Evolutionary conservation across 2,888 invertebrate genomes (phyloP).

Genomic region (Gryllus longicercus): DNA sequence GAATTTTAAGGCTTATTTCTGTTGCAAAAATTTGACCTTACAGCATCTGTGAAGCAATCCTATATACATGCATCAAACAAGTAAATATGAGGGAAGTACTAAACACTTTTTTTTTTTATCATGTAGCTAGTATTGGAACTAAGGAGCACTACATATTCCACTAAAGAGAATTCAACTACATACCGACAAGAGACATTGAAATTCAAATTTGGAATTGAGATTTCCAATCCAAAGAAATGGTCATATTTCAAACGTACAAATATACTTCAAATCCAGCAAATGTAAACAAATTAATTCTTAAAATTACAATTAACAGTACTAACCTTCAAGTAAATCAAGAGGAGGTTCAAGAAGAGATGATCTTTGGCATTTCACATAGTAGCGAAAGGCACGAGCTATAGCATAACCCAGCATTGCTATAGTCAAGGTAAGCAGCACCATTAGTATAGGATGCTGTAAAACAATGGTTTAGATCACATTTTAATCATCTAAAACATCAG

Average conservation of each 20-base stretch:
- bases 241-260: background rate
- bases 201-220: background rate
- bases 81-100: too few species aligned
- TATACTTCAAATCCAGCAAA: background rate
- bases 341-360: slow-evolving; percentile 55
- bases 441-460: slow-evolving; percentile 67
- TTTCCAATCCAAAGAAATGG: background rate
- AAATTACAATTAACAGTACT: background rate
- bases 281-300: too few species aligned
- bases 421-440: slow-evolving; percentile 66
- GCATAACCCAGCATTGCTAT: slow-evolving; percentile 65
- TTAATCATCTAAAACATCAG: background rate
- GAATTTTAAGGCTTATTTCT: too few species aligned
- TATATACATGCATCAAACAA: too few species aligned
- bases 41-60: too few species aligned
- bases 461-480: slow-evolving; percentile 18
- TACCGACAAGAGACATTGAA: background rate
- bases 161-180: background rate
- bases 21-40: too few species aligned
- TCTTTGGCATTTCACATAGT: slow-evolving; percentile 54
- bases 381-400: slow-evolving; percentile 58
- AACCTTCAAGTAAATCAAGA: slow-evolving; percentile 48
- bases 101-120: too few species aligned
- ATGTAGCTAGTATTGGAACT: too few species aligned
- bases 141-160: too few species aligned